Percentiles rank a stretch among this genome's conserved stretches.
Evolutionary conservation across 2,888 invertebrate species (phyloP).

Genomic region (Creontiades dilutus): DNA sequence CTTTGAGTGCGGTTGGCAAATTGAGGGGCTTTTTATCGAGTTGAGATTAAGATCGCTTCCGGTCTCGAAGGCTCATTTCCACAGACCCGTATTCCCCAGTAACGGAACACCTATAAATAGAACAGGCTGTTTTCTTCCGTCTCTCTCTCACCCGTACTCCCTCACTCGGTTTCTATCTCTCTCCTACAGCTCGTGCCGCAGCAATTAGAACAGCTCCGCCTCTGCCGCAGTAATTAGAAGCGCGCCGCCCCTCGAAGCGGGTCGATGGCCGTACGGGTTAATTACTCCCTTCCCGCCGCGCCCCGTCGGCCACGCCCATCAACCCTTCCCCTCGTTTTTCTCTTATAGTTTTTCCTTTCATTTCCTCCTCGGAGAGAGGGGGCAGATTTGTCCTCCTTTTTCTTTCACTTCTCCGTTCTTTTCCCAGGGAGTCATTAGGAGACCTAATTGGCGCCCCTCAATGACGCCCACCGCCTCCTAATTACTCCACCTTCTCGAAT

Average conservation of each 20-base stretch:
- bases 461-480: conserved; percentile 15
- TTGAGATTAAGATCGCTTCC: conserved; percentile 6
- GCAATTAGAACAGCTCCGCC: conserved; percentile 35
- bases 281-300: conserved; percentile 6
- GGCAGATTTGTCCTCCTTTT: background rate
- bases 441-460: background rate
- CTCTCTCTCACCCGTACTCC: too few relatives aligned
- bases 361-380: background rate
- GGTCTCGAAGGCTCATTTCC: background rate
- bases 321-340: background rate
- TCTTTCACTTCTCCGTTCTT: background rate
- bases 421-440: background rate
- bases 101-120: background rate
- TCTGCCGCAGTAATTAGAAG: conserved; percentile 20
- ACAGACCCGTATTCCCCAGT: background rate
- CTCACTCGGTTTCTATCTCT: background rate
- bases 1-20: background rate
- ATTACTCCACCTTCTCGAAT: conserved; percentile 1
- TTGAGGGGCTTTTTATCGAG: background rate
- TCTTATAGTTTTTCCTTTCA: background rate
- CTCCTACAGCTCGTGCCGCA: background rate
- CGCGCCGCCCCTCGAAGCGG: background rate
- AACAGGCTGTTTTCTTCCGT: background rate
- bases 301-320: background rate
- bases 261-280: conserved; percentile 10